Conservation (phyloP, 2,888 invertebrate species). For the Sesia apiformis region DNA sequence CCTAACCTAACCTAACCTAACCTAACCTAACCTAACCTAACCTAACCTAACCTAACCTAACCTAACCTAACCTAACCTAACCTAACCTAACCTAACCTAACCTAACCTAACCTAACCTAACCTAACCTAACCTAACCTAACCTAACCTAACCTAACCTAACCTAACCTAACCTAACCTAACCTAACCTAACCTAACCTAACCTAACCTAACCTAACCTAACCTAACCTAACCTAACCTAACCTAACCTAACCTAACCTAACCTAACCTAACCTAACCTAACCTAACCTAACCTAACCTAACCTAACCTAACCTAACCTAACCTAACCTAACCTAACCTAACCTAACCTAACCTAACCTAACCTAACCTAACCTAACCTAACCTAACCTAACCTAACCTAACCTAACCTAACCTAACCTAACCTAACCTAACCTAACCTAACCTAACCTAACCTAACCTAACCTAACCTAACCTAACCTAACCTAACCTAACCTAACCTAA, state of each 20-base stretch:
- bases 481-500: conserved; percentile 2
- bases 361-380: conserved; percentile 2
- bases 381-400: conserved; percentile 2
- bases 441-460: conserved; percentile 2
- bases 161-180: conserved; percentile 2
- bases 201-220: conserved; percentile 2
- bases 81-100: conserved; percentile 2
- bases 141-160: conserved; percentile 2
- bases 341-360: conserved; percentile 2
- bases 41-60: conserved; percentile 2
- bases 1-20: conserved; percentile 2
- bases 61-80: conserved; percentile 2
- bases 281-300: conserved; percentile 2
- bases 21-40: conserved; percentile 2
- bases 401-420: conserved; percentile 2
- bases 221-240: conserved; percentile 2
- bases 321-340: conserved; percentile 2
- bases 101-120: conserved; percentile 2
- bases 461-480: conserved; percentile 2
- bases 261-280: conserved; percentile 2
- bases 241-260: conserved; percentile 2
- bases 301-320: conserved; percentile 2
- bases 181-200: conserved; percentile 2
- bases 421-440: conserved; percentile 2
- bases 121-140: conserved; percentile 2